phyloP scores from a whole-genome alignment of 2,113 vertebrate genomes.

The Bos javanicus region DNA sequence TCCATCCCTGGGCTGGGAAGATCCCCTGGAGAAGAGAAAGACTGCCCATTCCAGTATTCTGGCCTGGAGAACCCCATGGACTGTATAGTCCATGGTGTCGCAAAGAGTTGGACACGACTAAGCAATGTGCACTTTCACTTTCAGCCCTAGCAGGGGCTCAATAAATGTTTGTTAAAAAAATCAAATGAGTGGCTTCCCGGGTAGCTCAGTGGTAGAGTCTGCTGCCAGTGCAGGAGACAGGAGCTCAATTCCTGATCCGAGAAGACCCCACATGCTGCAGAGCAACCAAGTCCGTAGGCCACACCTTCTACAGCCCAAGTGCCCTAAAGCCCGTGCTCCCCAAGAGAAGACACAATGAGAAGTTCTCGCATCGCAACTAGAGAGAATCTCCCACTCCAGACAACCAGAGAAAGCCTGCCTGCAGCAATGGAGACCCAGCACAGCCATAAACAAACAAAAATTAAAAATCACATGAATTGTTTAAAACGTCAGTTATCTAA shows the following conservation, averaged over 20 bases:
- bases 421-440: background rate
- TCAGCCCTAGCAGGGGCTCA: background rate
- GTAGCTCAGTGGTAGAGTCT: background rate
- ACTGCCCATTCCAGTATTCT: background rate
- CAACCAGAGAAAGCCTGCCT: background rate
- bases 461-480: background rate
- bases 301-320: background rate
- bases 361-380: background rate
- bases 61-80: background rate
- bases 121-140: background rate
- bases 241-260: background rate
- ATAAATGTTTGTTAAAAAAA: background rate
- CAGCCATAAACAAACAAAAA: background rate
- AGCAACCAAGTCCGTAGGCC: background rate
- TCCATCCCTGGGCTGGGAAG: background rate
- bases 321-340: background rate
- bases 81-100: background rate
- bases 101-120: background rate
- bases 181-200: background rate
- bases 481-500: background rate
- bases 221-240: background rate
- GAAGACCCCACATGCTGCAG: background rate
- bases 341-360: background rate
- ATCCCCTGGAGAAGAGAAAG: background rate
- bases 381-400: background rate